Evolutionary conservation across 2,113 vertebrate species (phyloP).

Genomic region (Macquaria ambigua): DNA sequence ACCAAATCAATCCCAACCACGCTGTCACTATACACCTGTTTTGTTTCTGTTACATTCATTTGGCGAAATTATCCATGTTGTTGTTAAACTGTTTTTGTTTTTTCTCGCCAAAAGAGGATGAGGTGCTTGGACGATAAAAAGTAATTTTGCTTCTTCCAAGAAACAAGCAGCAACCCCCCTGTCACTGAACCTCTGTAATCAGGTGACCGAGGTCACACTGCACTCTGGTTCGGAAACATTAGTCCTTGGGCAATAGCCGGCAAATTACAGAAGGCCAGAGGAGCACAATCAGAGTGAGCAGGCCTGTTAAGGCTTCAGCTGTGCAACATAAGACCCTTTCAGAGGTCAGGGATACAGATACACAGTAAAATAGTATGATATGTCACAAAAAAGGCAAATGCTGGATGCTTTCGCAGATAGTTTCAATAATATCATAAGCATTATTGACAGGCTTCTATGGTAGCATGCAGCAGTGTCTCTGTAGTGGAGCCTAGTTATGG

Average conservation of each 20-base stretch:
- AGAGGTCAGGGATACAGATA: constrained; percentile 6
- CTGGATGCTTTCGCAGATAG: background rate
- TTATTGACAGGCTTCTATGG: constrained; percentile 23
- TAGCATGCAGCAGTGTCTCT: background rate
- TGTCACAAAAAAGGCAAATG: background rate
- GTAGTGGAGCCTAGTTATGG: constrained; percentile 1
- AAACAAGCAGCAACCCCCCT: constrained; percentile 16
- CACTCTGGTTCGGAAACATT: constrained; percentile 39
- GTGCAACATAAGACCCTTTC: constrained; percentile 1
- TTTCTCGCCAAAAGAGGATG: background rate
- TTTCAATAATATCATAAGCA: constrained; percentile 8
- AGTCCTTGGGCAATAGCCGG: constrained; percentile 46
- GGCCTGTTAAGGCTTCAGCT: constrained; percentile 11
- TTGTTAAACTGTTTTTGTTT: background rate
- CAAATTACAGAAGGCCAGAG: constrained; percentile 50
- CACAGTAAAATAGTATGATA: background rate
- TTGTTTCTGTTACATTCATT: constrained; percentile 6
- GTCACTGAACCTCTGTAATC: constrained; percentile 31
- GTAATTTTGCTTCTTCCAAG: constrained; percentile 32
- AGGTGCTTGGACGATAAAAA: constrained; percentile 10
- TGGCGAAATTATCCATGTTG: constrained; percentile 14
- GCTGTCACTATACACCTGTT: background rate
- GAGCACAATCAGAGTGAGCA: background rate
- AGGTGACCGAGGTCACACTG: constrained; percentile 54
- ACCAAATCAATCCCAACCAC: constrained; percentile 7